phyloP scores from a whole-genome alignment of 2,888 invertebrate genomes.

The Ennomos quercinarius region DNA sequence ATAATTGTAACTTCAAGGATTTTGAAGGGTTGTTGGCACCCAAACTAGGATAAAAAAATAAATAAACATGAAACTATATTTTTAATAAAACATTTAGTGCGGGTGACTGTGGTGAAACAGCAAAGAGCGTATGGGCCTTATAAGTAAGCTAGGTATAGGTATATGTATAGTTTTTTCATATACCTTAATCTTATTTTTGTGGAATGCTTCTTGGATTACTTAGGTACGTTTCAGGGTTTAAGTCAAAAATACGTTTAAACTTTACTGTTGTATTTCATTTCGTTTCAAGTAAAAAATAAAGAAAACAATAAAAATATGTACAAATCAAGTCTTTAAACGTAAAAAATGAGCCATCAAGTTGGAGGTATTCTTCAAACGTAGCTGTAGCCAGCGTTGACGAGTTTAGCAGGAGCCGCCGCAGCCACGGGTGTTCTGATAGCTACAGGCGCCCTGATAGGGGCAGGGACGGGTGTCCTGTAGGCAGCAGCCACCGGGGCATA shows the following conservation, averaged over 20 bases:
- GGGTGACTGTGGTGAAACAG: too few species aligned
- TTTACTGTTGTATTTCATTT: slow-evolving; percentile 36
- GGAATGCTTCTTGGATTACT: not conserved
- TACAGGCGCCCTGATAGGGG: slow-evolving; percentile 38
- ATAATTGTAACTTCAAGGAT: too few species aligned
- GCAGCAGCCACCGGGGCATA: slow-evolving; percentile 46
- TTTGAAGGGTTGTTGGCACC: too few species aligned
- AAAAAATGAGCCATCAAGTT: slow-evolving; percentile 56
- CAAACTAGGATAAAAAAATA: too few species aligned
- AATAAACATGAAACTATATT: too few species aligned
- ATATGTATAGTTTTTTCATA: too few species aligned
- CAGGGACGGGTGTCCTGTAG: slow-evolving; percentile 42
- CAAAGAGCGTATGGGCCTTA: too few species aligned
- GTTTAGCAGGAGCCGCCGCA: slow-evolving; percentile 41
- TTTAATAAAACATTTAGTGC: too few species aligned
- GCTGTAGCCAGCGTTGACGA: slow-evolving; percentile 74
- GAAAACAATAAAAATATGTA: slow-evolving; percentile 66
- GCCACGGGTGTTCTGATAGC: slow-evolving; percentile 43
- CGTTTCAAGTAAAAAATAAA: slow-evolving; percentile 52
- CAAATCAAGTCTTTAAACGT: slow-evolving; percentile 68
- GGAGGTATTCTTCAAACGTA: slow-evolving; percentile 66
- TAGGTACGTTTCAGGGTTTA: not conserved
- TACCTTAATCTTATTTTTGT: too few species aligned
- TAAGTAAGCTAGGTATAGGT: too few species aligned
- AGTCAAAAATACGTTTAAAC: not conserved